phyloP scores from a whole-genome alignment of 2,888 invertebrate species.

The Macropis europaea region DNA sequence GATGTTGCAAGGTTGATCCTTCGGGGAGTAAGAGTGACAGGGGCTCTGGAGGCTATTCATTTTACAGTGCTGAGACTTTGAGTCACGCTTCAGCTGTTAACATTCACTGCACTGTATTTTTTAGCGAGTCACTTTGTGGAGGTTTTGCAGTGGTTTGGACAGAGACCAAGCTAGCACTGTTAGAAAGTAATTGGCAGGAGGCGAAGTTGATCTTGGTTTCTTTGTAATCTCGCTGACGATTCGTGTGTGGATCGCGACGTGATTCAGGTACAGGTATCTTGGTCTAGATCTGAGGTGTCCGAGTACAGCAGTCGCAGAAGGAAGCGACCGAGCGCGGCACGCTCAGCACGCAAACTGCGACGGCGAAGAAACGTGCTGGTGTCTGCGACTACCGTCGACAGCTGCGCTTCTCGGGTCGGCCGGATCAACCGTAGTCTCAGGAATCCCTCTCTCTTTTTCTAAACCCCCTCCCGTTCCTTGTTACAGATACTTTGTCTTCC shows the following conservation, averaged over 20 bases:
- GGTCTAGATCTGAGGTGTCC: neutral
- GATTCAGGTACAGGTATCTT: neutral
- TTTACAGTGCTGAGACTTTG: too few species aligned
- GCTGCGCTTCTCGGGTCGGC: constrained; percentile 52
- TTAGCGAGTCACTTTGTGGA: too few species aligned
- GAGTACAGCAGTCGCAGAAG: constrained; percentile 29
- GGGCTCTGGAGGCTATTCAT: neutral
- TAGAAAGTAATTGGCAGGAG: too few species aligned
- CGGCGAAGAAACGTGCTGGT: constrained; percentile 44
- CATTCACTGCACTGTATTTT: too few species aligned
- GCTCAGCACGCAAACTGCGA: constrained; percentile 70
- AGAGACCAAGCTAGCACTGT: too few species aligned
- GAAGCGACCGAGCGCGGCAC: constrained; percentile 70
- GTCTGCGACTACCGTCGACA: constrained; percentile 48
- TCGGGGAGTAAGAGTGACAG: too few species aligned
- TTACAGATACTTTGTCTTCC: constrained; percentile 18
- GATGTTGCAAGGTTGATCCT: neutral
- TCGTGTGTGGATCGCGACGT: too few species aligned
- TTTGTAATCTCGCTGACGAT: neutral
- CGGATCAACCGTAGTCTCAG: constrained; percentile 29
- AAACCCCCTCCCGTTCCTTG: constrained; percentile 25
- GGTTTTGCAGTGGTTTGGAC: too few species aligned
- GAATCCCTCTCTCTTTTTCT: constrained; percentile 54
- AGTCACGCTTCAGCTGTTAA: too few species aligned
- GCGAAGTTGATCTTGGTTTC: too few species aligned